phyloP scores from a whole-genome alignment of 2,797 vertebrate species.

The Lacerta viridis region DNA sequence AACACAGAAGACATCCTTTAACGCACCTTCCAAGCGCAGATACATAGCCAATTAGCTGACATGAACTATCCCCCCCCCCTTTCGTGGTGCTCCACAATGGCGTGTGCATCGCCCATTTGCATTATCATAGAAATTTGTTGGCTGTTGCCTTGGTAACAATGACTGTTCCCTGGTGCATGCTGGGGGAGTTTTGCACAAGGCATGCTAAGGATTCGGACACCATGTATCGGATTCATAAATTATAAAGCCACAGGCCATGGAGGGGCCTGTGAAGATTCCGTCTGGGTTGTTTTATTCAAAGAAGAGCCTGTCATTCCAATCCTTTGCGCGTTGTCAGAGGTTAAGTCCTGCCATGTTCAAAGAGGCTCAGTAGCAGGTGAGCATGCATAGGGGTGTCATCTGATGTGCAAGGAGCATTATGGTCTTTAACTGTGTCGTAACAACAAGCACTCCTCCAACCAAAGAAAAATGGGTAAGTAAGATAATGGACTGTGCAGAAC shows the following conservation, averaged over 20 bases:
- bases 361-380: too few relatives aligned
- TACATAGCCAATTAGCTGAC: slow-evolving; percentile 32
- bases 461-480: too few relatives aligned
- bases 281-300: background rate
- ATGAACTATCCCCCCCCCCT: background rate
- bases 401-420: background rate
- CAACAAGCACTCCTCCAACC: too few relatives aligned
- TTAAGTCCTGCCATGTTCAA: background rate
- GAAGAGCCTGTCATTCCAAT: background rate
- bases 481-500: too few relatives aligned
- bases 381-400: too few relatives aligned
- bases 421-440: background rate
- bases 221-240: slow-evolving; percentile 8
- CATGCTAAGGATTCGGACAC: background rate
- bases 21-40: background rate
- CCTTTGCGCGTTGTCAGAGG: background rate
- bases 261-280: background rate
- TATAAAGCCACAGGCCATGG: slow-evolving; percentile 1
- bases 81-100: slow-evolving; percentile 18
- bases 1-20: slow-evolving; percentile 48
- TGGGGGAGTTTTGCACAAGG: slow-evolving; percentile 1
- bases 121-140: slow-evolving; percentile 32
- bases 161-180: slow-evolving; percentile 10
- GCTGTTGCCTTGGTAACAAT: slow-evolving; percentile 32
- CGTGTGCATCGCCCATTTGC: background rate